Evolutionary conservation across 92 coral and sea anemone species (phyloP), one percentile per base, ranked within the genome.

Genomic region (Heliopora coerulea): DNA sequence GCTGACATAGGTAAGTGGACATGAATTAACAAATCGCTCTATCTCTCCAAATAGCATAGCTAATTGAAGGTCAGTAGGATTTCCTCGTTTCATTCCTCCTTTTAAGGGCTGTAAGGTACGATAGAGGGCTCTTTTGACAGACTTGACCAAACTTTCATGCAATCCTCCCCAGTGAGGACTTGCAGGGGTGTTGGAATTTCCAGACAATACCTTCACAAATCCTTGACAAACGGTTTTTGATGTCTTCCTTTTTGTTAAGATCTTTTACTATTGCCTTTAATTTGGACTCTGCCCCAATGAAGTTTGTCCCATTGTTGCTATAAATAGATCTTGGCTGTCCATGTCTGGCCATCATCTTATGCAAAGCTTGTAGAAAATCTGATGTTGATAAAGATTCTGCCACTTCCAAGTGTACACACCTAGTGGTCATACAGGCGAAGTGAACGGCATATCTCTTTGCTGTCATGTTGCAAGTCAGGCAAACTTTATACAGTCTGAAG

Each of bases 1-100:
- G 13, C 85, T 83, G 41, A 79, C 88, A 3, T 79, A 73, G 4
- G 85, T 86, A 13, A 86, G 83, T 15, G 79, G 87, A 33, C 87
- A 68, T 59, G 80, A 80, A 44, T 86, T 82, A 64, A 86, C 13
- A 57, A 87, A 61, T 50, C 52, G 46, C 25, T 83, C 87, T 12
- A 79, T 78, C 54, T 86, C 83, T 10, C 62, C 85, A 15, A 86
- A 40, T 34, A 83, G 65, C n/a, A n/a, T n/a, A 1, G 87, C 76
- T 13, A 42, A 29, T 49, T n/a, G n/a, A n/a, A n/a, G 33, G 34
- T 68, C 59, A 0, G 74, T 68, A 28, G 74, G 59, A 15, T 68
- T 68, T 4, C 42, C 42, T 0, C 20, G 4, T n/a, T n/a, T n/a
- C 59, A 46, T 68, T 41, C 18, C 24, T 30, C 19, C 59, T 59